Evolutionary conservation across 2,888 invertebrate genomes (phyloP), one percentile per base, ranked within the genome.

Genomic region (Mallateleia sp.): DNA sequence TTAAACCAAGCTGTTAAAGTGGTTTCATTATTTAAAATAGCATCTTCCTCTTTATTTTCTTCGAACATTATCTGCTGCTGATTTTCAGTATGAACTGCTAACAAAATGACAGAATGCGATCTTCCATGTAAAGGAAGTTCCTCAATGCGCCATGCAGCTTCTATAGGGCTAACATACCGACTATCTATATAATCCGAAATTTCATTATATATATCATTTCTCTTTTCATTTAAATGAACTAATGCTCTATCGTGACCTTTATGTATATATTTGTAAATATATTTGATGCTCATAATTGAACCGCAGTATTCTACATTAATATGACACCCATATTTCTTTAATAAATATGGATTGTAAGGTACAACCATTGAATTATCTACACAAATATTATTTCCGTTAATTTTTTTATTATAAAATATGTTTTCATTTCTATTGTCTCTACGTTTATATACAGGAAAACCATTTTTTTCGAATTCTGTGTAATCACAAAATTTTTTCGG

Each of bases 281-380:
- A 82, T 77, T 89, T 85, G 1, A 28, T 84, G 42, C 86, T 78
- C 58, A 75, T 62, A 5, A 88, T 78, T 0, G 69, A 86, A 62
- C 81, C 82, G 71, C 87, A 87, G 81, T 85, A 85, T 69, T 89
- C 85, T 34, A 87, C 83, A 58, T 88, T 85, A 3, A 87, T 83
- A 47, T 86, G 80, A 62, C 78, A 85, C 22, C 66, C 62, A 83
- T 80, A 85, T 77, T 75, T 86, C 77, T 47, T 62, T 8, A 83
- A 24, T 24, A 83, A 20, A 52, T 42, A 22, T 24, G 74, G 18
- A 74, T 86, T 88, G 50, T 60, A 60, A 3, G 60, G 64, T n/a
- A 64, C 64, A 45, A 45, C 64, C 42, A 64, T 64, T 20, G 64
- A 45, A 25, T 71, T 71, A 25, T 71, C 50, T 11, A 50, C 50